Evolutionary conservation across 2,113 vertebrate species (phyloP).

Genomic region (Alaudala cheleensis): DNA sequence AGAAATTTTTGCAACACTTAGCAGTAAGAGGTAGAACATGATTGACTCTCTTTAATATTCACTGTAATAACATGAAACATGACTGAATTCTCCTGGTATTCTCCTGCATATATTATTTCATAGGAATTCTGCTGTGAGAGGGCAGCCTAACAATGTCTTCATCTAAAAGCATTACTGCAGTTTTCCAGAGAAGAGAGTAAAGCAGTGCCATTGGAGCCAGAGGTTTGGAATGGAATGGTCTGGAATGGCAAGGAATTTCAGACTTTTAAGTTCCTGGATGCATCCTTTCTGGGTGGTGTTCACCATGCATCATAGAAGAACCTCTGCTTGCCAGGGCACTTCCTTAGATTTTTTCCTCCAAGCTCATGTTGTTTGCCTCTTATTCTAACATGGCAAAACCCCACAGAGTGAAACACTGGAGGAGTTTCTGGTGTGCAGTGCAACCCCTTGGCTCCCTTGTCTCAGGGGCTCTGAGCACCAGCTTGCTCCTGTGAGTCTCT

Average conservation of each 20-base stretch:
- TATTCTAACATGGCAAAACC: neutral
- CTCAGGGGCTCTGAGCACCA: neutral
- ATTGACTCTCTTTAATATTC: conserved; percentile 63
- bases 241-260: neutral
- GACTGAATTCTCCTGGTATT: neutral
- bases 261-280: neutral
- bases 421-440: neutral
- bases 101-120: neutral
- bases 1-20: conserved; percentile 2
- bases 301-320: neutral
- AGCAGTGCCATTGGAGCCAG: neutral
- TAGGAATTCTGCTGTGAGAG: neutral
- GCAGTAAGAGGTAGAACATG: conserved; percentile 23
- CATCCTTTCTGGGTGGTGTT: neutral
- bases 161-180: neutral
- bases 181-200: neutral
- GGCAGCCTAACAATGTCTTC: neutral
- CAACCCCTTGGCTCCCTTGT: neutral
- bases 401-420: no score
- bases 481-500: neutral
- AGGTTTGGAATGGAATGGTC: neutral
- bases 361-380: neutral
- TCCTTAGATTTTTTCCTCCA: neutral
- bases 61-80: conserved; percentile 35
- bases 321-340: neutral